phyloP scores from a whole-genome alignment of 2,888 invertebrate species.

The Cheilosia vulpina region DNA sequence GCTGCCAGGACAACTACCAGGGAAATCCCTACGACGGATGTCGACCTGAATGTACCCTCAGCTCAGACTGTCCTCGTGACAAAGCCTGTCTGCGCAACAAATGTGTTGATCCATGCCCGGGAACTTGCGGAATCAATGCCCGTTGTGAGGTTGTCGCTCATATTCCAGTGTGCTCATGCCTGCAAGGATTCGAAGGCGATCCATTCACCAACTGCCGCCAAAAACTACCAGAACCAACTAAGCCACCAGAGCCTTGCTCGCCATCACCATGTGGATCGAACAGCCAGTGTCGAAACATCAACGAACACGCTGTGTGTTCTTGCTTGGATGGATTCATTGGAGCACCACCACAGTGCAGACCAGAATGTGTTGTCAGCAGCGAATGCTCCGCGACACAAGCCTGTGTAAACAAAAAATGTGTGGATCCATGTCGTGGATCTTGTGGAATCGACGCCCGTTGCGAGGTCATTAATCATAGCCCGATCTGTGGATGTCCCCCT shows the following conservation, averaged over 20 bases:
- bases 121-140: conserved; percentile 89
- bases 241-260: conserved; percentile 83
- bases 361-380: conserved; percentile 88
- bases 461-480: conserved; percentile 89
- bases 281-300: conserved; percentile 86
- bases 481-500: conserved; percentile 87
- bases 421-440: conserved; percentile 88
- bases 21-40: conserved; percentile 89
- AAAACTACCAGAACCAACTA: conserved; percentile 78
- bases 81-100: conserved; percentile 89
- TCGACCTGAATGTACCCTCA: conserved; percentile 90
- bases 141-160: conserved; percentile 90
- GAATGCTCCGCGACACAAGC: conserved; percentile 87
- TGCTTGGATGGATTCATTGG: conserved; percentile 88
- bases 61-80: conserved; percentile 88
- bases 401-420: conserved; percentile 88
- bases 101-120: conserved; percentile 90
- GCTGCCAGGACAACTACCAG: conserved; percentile 88
- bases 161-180: conserved; percentile 89
- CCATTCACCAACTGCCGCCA: conserved; percentile 86
- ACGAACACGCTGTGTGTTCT: conserved; percentile 87
- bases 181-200: conserved; percentile 88
- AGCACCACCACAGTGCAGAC: conserved; percentile 88
- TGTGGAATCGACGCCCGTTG: conserved; percentile 90
- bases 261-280: conserved; percentile 87